Evolutionary conservation across 2,113 vertebrate genomes (phyloP), one percentile per base, ranked within the genome.

Genomic region (Oreochromis spilurus): DNA sequence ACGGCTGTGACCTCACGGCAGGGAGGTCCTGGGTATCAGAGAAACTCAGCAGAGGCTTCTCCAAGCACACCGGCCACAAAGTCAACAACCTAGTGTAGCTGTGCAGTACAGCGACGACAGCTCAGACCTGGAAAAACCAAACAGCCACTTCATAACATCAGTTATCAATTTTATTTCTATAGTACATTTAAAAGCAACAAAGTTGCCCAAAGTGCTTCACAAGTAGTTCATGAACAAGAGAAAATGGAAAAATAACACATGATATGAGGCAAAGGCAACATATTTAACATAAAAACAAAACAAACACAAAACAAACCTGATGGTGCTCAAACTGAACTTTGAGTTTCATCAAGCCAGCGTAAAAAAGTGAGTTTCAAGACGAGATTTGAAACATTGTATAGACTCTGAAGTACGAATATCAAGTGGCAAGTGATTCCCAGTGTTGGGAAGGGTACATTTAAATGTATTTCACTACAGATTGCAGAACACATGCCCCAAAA

Each of bases 1-100:
- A 55, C 53, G 6, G 6, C 6, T 24, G 53, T 55, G 53, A 26
- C 53, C 53, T 0, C 53, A 24, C 11, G 1, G 53, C 21, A 24
- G 21, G n/a, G n/a, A 55, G 53, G 53, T 55, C 53, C 2, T 55
- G 53, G 53, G n/a, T 0, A 24, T 13, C 53, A 24, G 11, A 55
- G 21, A 24, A 24, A 54, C 53, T 55, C 53, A 1, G 21, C n/a
- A 24, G 53, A 55, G 11, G 53, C 53, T 54, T 54, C 52, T 54
- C 52, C 52, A 53, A 43, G 52, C n/a, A 54, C 9, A 54, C n/a
- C 52, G 5, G n/a, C 52, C 52, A 54, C 52, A 11, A 54, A 54
- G n/a, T 54, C 52, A 54, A 0, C 52, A 54, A 54, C 52, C n/a
- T 0, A 54, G 52, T 54, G n/a, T 54, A 54, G 53, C 53, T 24